Conservation (phyloP, 1,140 invertebrate species). For the Saccostrea echinata region DNA sequence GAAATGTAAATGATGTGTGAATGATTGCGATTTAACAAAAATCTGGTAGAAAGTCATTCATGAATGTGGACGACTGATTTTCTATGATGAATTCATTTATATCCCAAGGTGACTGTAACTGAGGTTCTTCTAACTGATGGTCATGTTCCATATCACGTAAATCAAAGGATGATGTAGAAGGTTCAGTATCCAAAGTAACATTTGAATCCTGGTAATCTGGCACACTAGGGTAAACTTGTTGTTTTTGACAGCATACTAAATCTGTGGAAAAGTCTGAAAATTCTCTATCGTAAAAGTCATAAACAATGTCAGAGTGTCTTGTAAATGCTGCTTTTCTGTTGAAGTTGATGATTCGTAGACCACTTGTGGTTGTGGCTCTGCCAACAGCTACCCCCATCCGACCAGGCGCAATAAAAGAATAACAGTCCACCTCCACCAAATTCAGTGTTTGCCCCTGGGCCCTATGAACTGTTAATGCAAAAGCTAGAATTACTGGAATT, state of each 20-base stretch:
- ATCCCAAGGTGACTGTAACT: slow-evolving; percentile 26
- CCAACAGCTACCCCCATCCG: slow-evolving; percentile 55
- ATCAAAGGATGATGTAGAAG: background rate
- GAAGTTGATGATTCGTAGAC: slow-evolving; percentile 41
- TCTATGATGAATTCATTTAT: slow-evolving; percentile 11
- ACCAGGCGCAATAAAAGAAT: slow-evolving; percentile 54
- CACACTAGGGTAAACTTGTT: background rate
- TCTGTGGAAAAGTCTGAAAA: slow-evolving; percentile 1
- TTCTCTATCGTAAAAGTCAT: slow-evolving; percentile 50
- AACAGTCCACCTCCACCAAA: slow-evolving; percentile 52
- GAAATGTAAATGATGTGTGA: slow-evolving; percentile 33
- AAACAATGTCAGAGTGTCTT: slow-evolving; percentile 34
- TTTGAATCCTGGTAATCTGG: no score
- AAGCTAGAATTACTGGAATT: slow-evolving; percentile 51
- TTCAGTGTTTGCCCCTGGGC: slow-evolving; percentile 51
- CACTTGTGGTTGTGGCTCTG: slow-evolving; percentile 29
- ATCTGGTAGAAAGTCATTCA: background rate
- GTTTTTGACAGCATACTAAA: slow-evolving; percentile 37
- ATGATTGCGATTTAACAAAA: background rate
- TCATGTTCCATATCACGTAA: no score
- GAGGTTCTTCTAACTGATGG: background rate
- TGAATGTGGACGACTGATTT: background rate
- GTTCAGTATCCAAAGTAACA: background rate
- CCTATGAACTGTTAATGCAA: slow-evolving; percentile 52
- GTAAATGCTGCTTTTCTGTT: slow-evolving; percentile 10